Evolutionary conservation across 2,797 vertebrate species (phyloP).

Genomic region (Setipinna tenuifilis): DNA sequence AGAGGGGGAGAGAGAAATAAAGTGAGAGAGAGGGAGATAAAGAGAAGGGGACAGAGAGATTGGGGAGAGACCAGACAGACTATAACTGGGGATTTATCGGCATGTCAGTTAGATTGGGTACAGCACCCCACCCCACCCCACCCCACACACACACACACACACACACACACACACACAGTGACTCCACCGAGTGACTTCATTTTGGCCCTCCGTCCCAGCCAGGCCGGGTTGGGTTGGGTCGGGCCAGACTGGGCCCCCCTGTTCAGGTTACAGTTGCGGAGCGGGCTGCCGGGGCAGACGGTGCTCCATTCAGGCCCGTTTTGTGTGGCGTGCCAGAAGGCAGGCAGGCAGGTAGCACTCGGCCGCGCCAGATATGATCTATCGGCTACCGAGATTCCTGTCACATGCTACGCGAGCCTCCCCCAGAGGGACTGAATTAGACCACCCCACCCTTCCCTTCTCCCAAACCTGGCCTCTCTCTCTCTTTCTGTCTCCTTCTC

Average conservation of each 20-base stretch:
- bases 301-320: constrained; percentile 51
- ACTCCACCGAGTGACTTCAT: constrained; percentile 44
- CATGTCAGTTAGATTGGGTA: neutral
- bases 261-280: constrained; percentile 54
- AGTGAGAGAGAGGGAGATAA: too few relatives aligned
- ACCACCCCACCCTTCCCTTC: neutral
- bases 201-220: constrained; percentile 39
- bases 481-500: too few relatives aligned
- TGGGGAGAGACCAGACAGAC: too few relatives aligned
- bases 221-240: too few relatives aligned
- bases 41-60: too few relatives aligned
- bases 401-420: constrained; percentile 45
- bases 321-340: constrained; percentile 54
- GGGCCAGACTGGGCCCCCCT: too few relatives aligned
- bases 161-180: too few relatives aligned
- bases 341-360: constrained; percentile 57
- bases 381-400: constrained; percentile 51
- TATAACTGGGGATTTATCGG: too few relatives aligned
- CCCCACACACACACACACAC: too few relatives aligned
- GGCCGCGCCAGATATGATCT: constrained; percentile 55
- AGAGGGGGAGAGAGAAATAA: too few relatives aligned
- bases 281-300: constrained; percentile 35
- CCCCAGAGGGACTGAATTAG: constrained; percentile 21
- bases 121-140: constrained; percentile 40
- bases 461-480: neutral